Conservation (phyloP, 1,140 invertebrate species). For the Drusus annulatus region DNA sequence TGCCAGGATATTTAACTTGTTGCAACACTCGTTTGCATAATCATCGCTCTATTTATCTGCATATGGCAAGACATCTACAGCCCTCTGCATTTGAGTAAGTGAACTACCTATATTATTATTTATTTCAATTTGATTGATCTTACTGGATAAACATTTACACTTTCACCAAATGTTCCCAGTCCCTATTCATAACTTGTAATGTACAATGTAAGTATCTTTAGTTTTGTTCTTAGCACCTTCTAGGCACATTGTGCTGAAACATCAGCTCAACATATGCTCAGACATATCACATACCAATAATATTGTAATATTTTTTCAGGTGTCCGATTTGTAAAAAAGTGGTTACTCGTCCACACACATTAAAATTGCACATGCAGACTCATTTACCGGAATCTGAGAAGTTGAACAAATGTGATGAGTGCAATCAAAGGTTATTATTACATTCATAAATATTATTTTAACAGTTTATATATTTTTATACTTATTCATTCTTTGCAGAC, state of each 20-base stretch:
- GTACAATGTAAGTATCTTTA: no score
- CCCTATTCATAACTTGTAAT: no score
- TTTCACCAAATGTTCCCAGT: no score
- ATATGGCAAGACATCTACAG: constrained; percentile 54
- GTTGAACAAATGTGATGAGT: constrained; percentile 50
- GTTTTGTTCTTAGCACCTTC: no score
- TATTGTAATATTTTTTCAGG: constrained; percentile 36
- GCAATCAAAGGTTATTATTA: constrained; percentile 43
- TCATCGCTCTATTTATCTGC: constrained; percentile 45
- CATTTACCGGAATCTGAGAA: constrained; percentile 52
- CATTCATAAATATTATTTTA: background rate
- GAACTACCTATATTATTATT: constrained; percentile 12
- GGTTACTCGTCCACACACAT: constrained; percentile 47
- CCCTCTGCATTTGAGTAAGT: constrained; percentile 55
- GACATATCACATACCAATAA: no score
- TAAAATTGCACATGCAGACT: constrained; percentile 52
- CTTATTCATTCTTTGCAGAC: background rate
- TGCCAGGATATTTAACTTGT: constrained; percentile 51
- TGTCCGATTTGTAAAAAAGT: constrained; percentile 57
- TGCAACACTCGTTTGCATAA: constrained; percentile 47
- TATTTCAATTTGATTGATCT: no score
- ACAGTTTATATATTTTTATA: no score
- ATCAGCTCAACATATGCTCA: no score
- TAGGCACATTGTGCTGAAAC: no score
- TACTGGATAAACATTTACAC: no score